These are phyloP conservation scores for Dynastes maya DNA, from an alignment of 2,888 invertebrate genomes.

Conservation along the genomic window DNA sequence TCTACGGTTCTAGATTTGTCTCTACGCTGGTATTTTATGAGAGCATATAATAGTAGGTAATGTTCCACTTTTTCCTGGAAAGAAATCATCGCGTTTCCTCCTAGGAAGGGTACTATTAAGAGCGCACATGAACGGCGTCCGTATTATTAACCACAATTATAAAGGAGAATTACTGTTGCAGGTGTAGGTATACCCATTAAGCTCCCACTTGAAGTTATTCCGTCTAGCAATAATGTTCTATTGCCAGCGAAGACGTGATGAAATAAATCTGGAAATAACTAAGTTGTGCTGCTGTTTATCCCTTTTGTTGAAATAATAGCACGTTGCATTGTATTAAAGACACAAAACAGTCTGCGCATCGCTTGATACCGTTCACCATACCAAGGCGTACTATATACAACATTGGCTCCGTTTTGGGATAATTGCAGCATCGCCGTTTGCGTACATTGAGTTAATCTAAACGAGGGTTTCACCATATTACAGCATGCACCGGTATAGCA, in stretches of 20 bases:
- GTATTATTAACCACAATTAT: conserved; percentile 29
- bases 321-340: conserved; percentile 36
- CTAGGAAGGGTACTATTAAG: neutral
- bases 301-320: conserved; percentile 33
- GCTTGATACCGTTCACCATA: neutral
- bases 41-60: too few species aligned
- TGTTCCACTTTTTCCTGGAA: conserved; percentile 3
- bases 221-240: conserved; percentile 1
- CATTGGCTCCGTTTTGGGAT: conserved; percentile 45
- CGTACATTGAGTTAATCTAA: conserved; percentile 47
- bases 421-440: conserved; percentile 47
- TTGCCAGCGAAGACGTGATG: neutral
- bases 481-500: neutral
- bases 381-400: conserved; percentile 15
- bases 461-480: conserved; percentile 10
- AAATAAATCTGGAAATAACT: conserved; percentile 33
- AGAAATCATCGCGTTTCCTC: neutral
- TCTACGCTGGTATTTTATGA: too few species aligned
- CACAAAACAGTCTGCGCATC: conserved; percentile 18
- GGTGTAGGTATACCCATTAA: conserved; percentile 12
- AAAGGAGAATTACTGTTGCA: conserved; percentile 29
- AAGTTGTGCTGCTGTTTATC: neutral
- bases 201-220: conserved; percentile 10
- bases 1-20: too few species aligned
- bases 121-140: too few species aligned